phyloP scores from a whole-genome alignment of 2,113 vertebrate genomes.

The Larimichthys polyactis region DNA sequence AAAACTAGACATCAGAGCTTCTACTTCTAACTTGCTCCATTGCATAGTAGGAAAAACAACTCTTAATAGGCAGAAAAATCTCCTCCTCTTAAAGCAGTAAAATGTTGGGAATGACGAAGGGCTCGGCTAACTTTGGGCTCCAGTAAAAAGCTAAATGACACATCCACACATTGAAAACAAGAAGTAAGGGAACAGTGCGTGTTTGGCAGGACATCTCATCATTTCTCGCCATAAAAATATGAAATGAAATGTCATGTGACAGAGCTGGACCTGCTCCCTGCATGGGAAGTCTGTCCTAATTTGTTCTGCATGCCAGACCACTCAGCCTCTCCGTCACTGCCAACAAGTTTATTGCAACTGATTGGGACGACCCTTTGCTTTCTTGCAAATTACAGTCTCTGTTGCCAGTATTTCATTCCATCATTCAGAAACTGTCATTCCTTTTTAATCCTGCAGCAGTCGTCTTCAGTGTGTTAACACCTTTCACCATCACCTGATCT shows the following conservation, averaged over 20 bases:
- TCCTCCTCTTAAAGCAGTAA: constrained; percentile 17
- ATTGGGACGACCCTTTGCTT: constrained; percentile 13
- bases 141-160: constrained; percentile 36
- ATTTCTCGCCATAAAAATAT: constrained; percentile 53
- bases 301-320: constrained; percentile 47
- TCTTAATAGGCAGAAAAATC: constrained; percentile 12
- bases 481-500: neutral
- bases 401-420: neutral
- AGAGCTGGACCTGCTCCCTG: constrained; percentile 49
- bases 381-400: constrained; percentile 18
- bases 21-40: neutral
- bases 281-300: constrained; percentile 32
- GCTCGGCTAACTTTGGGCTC: constrained; percentile 20
- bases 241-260: constrained; percentile 46
- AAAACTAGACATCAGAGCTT: neutral
- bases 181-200: constrained; percentile 41
- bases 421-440: neutral
- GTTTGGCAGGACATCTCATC: constrained; percentile 55
- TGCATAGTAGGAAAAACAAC: constrained; percentile 8
- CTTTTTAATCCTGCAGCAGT: neutral
- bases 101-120: constrained; percentile 28
- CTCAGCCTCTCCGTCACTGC: constrained; percentile 15
- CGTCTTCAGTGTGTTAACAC: neutral
- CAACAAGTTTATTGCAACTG: constrained; percentile 22
- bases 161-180: constrained; percentile 1